Conservation (phyloP, 2,888 invertebrate genomes). For the Sericinus montela region DNA sequence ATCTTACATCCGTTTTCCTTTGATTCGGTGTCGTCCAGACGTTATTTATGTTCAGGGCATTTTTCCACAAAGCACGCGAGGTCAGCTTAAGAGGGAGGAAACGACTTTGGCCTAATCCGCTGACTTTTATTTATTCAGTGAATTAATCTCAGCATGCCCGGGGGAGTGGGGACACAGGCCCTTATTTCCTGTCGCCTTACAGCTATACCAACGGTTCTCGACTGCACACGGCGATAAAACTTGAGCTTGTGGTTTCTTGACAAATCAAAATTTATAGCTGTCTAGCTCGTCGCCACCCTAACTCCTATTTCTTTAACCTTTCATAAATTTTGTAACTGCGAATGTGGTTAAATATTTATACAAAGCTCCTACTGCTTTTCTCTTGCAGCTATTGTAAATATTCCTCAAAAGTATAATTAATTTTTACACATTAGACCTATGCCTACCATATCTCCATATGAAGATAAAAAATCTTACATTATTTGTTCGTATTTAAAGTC, state of each 20-base stretch:
- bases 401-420: too few relatives aligned
- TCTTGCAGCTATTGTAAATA: too few relatives aligned
- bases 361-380: background rate
- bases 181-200: constrained; percentile 60
- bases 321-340: constrained; percentile 6
- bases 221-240: constrained; percentile 57
- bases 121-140: constrained; percentile 80
- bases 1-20: constrained; percentile 45
- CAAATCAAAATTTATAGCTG: constrained; percentile 50
- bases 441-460: too few relatives aligned
- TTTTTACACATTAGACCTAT: too few relatives aligned
- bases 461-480: too few relatives aligned
- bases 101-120: constrained; percentile 77
- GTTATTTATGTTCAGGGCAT: constrained; percentile 72
- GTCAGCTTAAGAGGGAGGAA: constrained; percentile 77
- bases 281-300: constrained; percentile 25
- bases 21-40: constrained; percentile 59
- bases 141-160: constrained; percentile 69
- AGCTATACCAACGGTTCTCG: constrained; percentile 53
- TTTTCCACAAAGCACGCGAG: constrained; percentile 76
- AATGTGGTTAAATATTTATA: constrained; percentile 2
- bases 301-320: constrained; percentile 25
- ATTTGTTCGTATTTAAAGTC: too few relatives aligned
- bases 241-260: constrained; percentile 40
- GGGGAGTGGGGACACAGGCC: constrained; percentile 56